Conservation (phyloP, 2,113 vertebrate species). For the Holacanthus passer region DNA sequence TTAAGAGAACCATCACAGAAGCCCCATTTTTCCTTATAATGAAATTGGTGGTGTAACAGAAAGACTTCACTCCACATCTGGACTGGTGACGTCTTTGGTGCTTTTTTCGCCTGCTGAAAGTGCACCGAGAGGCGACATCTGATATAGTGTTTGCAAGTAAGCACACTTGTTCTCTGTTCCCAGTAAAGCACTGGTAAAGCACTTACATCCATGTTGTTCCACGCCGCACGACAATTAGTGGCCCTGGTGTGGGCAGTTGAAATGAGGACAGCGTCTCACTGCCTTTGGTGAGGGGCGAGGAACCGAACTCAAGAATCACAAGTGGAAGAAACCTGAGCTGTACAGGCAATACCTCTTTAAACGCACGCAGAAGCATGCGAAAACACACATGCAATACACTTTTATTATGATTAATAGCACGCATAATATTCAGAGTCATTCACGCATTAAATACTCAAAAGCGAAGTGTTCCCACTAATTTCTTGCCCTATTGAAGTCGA, state of each 20-base stretch:
- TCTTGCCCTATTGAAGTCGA: constrained; percentile 29
- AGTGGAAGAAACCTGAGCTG: constrained; percentile 38
- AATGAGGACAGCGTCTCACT: constrained; percentile 15
- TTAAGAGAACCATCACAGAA: neutral
- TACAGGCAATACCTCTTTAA: neutral
- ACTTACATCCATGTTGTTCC: constrained; percentile 54
- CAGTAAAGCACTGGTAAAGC: constrained; percentile 61
- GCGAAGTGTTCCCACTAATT: constrained; percentile 2
- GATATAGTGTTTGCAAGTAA: constrained; percentile 49
- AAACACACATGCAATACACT: constrained; percentile 2
- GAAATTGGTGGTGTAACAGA: neutral
- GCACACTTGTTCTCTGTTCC: constrained; percentile 45
- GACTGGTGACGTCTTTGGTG: constrained; percentile 21
- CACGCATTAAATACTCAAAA: constrained; percentile 13
- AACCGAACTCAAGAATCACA: constrained; percentile 31
- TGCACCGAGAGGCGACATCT: constrained; percentile 50
- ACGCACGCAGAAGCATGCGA: constrained; percentile 20
- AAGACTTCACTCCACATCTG: constrained; percentile 43
- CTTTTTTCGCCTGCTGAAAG: constrained; percentile 28
- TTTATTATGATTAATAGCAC: constrained; percentile 49
- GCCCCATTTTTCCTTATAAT: neutral
- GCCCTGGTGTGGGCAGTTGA: constrained; percentile 17
- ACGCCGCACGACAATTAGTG: constrained; percentile 46
- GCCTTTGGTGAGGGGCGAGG: constrained; percentile 18
- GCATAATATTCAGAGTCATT: constrained; percentile 5